Evolutionary conservation across 2,113 vertebrate species (phyloP), one percentile per base, ranked within the genome.

Genomic region (Microcebus ravelobensis): DNA sequence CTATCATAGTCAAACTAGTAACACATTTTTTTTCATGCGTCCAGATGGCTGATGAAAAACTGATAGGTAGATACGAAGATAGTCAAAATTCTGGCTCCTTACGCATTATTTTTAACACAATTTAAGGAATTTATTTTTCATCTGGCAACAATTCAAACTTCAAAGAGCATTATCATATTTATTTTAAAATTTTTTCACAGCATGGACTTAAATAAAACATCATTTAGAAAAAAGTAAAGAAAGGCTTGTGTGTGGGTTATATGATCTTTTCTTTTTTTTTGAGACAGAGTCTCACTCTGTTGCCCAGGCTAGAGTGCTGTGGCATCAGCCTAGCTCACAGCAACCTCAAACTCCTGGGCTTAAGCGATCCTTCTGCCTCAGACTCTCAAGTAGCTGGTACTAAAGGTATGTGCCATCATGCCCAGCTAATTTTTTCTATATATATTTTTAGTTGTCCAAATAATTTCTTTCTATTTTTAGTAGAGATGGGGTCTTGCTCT

Each of bases 121-220:
- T 34, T 87, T 34, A 11, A 85, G 15, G 5, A 0, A 61, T 79
- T 89, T 83, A 48, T 50, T 89, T 52, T 68, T 65, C 42, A 71
- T 87, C 12, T 73, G 12, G 42, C 42, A 90, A 85, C 27, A 94
- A 63, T 59, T 94, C 34, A 94, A 90, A 90, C 70, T 90, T 96
- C 57, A 82, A 80, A 61, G 36, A 59, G 27, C 50, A 81, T 55
- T 91, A 55, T 93, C 83, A 48, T 45, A 73, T 86, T 55, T 86
- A 83, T 76, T 95, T 76, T 18, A 77, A 63, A 45, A 5, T 3
- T 45, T 57, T 45, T 73, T 52, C 50, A 81, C 0, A 87, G 29
- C 11, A 92, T 65, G 77, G 36, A 55, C 34, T 77, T 63, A 73
- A 84, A 14, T 79, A 52, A 95, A 94, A 82, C 67, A 63, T n/a